These are phyloP conservation scores for Macropodus opercularis DNA, from an alignment of 2,797 vertebrate species.

Conservation along the genomic window DNA sequence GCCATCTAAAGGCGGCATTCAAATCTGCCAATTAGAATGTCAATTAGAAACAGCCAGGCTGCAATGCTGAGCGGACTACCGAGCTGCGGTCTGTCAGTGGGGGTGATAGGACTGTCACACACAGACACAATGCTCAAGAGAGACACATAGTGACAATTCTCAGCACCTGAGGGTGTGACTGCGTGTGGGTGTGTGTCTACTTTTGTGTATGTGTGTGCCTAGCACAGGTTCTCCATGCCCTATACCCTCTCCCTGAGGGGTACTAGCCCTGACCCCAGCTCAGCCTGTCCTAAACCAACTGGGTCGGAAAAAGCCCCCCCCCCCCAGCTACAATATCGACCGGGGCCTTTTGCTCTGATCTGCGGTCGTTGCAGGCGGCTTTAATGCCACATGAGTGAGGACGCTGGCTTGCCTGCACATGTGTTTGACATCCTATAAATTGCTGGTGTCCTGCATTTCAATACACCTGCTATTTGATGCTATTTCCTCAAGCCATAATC, in stretches of 20 bases:
- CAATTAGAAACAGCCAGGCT: constrained; percentile 82
- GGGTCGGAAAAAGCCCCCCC: constrained; percentile 69
- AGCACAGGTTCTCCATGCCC: constrained; percentile 28
- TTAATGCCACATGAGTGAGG: constrained; percentile 50
- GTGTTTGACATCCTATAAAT: constrained; percentile 94
- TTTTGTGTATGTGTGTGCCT: constrained; percentile 30
- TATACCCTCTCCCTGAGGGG: constrained; percentile 55
- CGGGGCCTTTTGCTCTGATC: constrained; percentile 28
- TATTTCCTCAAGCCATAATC: constrained; percentile 92
- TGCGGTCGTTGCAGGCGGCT: constrained; percentile 23
- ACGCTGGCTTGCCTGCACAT: constrained; percentile 63
- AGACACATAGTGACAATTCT: constrained; percentile 66
- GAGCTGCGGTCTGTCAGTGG: constrained; percentile 60
- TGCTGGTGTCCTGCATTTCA: constrained; percentile 87
- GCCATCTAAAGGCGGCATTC: constrained; percentile 83
- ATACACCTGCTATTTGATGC: constrained; percentile 84
- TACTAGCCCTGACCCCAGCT: constrained; percentile 66
- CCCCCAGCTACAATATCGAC: constrained; percentile 53
- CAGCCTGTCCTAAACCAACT: constrained; percentile 69
- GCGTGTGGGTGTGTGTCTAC: constrained; percentile 26
- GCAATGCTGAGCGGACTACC: constrained; percentile 64
- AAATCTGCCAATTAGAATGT: constrained; percentile 87
- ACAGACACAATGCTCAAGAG: constrained; percentile 48
- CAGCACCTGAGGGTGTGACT: constrained; percentile 67
- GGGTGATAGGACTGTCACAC: constrained; percentile 66